A percentile compares a stretch with the other conserved stretches of the same genome.
phyloP scores from a whole-genome alignment of 2,113 vertebrate species.

The Scomber colias region DNA sequence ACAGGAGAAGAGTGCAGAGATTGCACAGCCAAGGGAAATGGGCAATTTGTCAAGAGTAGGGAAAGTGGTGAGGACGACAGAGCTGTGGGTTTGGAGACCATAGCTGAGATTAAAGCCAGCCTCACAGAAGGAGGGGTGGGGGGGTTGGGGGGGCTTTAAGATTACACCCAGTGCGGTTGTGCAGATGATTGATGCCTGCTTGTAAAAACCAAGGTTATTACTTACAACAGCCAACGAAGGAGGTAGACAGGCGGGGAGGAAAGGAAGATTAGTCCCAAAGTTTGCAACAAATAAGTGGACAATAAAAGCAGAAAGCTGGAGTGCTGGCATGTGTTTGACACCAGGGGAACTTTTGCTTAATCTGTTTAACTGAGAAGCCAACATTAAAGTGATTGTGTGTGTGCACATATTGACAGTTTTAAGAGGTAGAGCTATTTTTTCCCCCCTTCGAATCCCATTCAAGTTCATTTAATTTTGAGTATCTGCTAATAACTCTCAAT shows the following conservation, averaged over 20 bases:
- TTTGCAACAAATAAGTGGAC: constrained; percentile 75
- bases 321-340: constrained; percentile 39
- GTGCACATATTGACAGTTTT: constrained; percentile 10
- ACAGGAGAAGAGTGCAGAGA: constrained; percentile 60
- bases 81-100: constrained; percentile 76
- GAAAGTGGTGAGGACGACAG: constrained; percentile 75
- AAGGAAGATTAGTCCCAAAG: constrained; percentile 70
- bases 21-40: constrained; percentile 79
- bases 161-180: constrained; percentile 80
- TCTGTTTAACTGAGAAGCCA: not conserved
- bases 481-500: constrained; percentile 27
- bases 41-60: constrained; percentile 82
- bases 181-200: constrained; percentile 82
- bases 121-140: constrained; percentile 53
- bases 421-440: not conserved
- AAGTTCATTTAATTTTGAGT: constrained; percentile 34
- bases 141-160: constrained; percentile 65
- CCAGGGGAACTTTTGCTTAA: constrained; percentile 28
- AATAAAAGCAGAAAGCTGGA: constrained; percentile 56
- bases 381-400: constrained; percentile 5
- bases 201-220: constrained; percentile 82
- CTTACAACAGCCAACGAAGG: constrained; percentile 68
- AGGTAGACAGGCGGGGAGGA: constrained; percentile 47
- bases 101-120: constrained; percentile 82
- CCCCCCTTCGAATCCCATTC: not conserved